phyloP scores from a whole-genome alignment of 2,113 vertebrate genomes.

The Thamnophis sirtalis region DNA sequence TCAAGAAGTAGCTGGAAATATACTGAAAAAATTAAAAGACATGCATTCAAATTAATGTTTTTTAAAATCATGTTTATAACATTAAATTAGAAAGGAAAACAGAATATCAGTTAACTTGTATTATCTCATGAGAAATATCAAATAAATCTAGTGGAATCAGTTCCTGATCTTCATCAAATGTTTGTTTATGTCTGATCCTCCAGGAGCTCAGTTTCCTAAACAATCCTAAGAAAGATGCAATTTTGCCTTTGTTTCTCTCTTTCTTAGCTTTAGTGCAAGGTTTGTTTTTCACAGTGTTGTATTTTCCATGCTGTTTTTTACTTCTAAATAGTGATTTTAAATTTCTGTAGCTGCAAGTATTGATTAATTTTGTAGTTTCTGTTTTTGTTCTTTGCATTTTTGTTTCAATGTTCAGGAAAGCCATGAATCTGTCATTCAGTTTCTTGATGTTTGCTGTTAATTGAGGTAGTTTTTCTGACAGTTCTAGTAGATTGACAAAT shows the following conservation, averaged over 20 bases:
- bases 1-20: not conserved
- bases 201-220: not conserved
- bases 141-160: constrained; percentile 8
- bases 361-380: not conserved
- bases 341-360: not conserved
- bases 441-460: constrained; percentile 3
- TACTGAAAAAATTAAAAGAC: not conserved
- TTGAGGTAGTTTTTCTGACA: constrained; percentile 11
- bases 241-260: not conserved
- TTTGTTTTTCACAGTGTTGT: not conserved
- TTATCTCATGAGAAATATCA: not conserved
- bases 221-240: constrained; percentile 2
- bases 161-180: constrained; percentile 18
- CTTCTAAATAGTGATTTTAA: constrained; percentile 10
- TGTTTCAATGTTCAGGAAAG: not conserved
- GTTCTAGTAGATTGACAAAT: constrained; percentile 5
- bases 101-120: not conserved
- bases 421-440: not conserved
- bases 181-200: not conserved
- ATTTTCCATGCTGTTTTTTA: not conserved
- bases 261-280: not conserved
- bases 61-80: not conserved
- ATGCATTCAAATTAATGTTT: not conserved
- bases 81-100: not conserved
- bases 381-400: not conserved